Evolutionary conservation across 2,888 invertebrate species (phyloP).

Genomic region (Phlogophora meticulosa): DNA sequence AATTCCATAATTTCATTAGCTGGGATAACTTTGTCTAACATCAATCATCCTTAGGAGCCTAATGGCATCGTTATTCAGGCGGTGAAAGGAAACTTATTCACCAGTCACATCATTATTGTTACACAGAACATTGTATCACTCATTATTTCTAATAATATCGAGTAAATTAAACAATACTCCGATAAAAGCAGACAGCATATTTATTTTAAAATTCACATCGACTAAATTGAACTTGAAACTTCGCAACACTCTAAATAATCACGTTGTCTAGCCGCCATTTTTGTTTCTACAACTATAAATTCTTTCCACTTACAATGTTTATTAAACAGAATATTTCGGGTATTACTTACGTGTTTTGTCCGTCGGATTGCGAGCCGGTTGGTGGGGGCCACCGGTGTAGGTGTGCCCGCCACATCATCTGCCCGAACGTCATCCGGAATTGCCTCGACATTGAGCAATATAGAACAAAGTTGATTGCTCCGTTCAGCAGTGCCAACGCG

Average conservation of each 20-base stretch:
- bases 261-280: slow-evolving; percentile 46
- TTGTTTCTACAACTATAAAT: slow-evolving; percentile 53
- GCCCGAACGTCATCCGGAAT: slow-evolving; percentile 93
- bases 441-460: slow-evolving; percentile 98
- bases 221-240: slow-evolving; percentile 6
- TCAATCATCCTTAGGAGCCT: slow-evolving; percentile 30
- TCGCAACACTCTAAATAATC: slow-evolving; percentile 19
- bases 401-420: slow-evolving; percentile 87
- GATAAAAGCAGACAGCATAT: slow-evolving; percentile 5
- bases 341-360: slow-evolving; percentile 91
- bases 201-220: slow-evolving; percentile 4
- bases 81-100: neutral
- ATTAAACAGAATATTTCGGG: slow-evolving; percentile 16
- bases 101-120: neutral
- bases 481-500: slow-evolving; percentile 96
- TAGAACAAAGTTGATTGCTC: slow-evolving; percentile 98
- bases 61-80: slow-evolving; percentile 15
- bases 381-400: slow-evolving; percentile 86
- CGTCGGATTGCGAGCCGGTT: slow-evolving; percentile 91
- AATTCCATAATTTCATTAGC: slow-evolving; percentile 33
- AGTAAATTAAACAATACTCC: neutral
- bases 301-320: slow-evolving; percentile 57
- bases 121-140: slow-evolving; percentile 2
- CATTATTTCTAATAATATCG: neutral
- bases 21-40: slow-evolving; percentile 16